Evolutionary conservation across 2,888 invertebrate species (phyloP).

Genomic region (Cataglyphis livida): DNA sequence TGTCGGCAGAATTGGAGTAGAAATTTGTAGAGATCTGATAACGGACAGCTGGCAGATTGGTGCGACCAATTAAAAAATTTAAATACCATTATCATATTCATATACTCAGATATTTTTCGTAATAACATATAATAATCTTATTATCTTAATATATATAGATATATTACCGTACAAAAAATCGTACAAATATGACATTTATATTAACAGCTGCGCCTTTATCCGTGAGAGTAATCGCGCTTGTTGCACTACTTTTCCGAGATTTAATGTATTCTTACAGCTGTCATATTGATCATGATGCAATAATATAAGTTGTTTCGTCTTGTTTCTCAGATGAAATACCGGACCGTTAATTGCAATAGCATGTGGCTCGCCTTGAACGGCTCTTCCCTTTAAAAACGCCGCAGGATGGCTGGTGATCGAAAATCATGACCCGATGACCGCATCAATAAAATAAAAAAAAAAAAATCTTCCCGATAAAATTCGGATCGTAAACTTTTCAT

Average conservation of each 20-base stretch:
- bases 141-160: neutral
- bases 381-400: constrained; percentile 51
- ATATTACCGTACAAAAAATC: neutral
- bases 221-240: constrained; percentile 23
- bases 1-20: neutral
- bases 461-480: neutral
- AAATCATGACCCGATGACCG: constrained; percentile 21
- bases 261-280: constrained; percentile 53
- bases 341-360: constrained; percentile 61
- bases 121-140: neutral
- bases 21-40: neutral
- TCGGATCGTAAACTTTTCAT: neutral
- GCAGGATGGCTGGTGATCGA: constrained; percentile 22
- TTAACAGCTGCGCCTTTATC: constrained; percentile 15
- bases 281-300: constrained; percentile 66
- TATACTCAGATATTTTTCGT: neutral
- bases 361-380: constrained; percentile 68
- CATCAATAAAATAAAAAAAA: neutral
- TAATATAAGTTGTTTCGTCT: constrained; percentile 65
- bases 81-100: neutral
- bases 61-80: neutral
- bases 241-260: constrained; percentile 56
- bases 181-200: constrained; percentile 9
- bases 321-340: constrained; percentile 66
- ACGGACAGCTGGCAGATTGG: neutral